Evolutionary conservation across 2,113 vertebrate species (phyloP).

Genomic region (Orycteropus afer): DNA sequence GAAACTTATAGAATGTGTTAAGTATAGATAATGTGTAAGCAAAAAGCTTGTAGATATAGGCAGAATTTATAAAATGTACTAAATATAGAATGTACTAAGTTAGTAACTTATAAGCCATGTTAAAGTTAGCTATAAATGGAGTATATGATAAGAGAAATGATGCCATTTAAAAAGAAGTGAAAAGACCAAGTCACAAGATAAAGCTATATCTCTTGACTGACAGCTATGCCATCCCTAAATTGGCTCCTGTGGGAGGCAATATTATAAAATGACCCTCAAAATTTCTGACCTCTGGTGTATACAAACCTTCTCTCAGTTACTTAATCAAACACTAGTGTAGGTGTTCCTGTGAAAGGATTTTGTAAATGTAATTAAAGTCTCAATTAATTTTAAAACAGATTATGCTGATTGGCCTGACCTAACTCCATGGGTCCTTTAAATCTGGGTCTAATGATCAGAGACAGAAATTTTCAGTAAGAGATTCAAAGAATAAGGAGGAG

Average conservation of each 20-base stretch:
- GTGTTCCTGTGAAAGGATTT: too few relatives aligned
- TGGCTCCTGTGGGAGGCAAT: neutral
- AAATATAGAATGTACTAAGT: neutral
- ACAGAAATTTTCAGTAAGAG: neutral
- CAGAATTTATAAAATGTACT: conserved; percentile 4
- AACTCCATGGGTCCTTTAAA: neutral
- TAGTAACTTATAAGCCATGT: conserved; percentile 32
- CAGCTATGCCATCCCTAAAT: neutral
- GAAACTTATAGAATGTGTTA: neutral
- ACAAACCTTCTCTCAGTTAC: neutral
- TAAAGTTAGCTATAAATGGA: conserved; percentile 10
- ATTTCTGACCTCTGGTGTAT: neutral
- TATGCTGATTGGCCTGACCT: neutral
- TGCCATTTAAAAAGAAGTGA: neutral
- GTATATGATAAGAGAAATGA: neutral
- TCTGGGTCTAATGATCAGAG: neutral
- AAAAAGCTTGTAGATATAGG: conserved; percentile 16
- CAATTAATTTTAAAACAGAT: neutral
- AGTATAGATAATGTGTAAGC: neutral
- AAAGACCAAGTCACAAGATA: neutral
- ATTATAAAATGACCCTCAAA: neutral
- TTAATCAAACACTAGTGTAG: too few relatives aligned
- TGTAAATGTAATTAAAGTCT: too few relatives aligned
- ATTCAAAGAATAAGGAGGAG: neutral
- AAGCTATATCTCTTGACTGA: neutral